These are phyloP conservation scores for Macrocentrus cingulum DNA, from an alignment of 1,140 invertebrate genomes.

Conservation along the genomic window DNA sequence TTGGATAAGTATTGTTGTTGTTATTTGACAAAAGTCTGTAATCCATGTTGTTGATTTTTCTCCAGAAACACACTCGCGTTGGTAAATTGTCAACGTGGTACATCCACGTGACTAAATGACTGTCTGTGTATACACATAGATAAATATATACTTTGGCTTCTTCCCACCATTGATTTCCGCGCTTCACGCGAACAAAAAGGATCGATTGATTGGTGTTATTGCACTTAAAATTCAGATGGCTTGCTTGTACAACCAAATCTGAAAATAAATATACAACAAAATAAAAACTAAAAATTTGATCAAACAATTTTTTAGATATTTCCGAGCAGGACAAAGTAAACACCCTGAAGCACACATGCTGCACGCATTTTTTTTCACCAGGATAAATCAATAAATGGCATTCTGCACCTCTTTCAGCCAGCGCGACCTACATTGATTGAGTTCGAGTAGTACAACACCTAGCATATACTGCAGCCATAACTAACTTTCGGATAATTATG, in stretches of 20 bases:
- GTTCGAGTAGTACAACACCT: too few relatives aligned
- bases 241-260: background rate
- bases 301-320: too few relatives aligned
- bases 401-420: too few relatives aligned
- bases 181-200: constrained; percentile 5
- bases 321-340: too few relatives aligned
- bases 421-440: too few relatives aligned
- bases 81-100: background rate
- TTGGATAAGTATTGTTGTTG: constrained; percentile 39
- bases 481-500: too few relatives aligned
- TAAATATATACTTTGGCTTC: background rate
- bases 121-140: background rate
- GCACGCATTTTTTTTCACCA: too few relatives aligned
- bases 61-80: constrained; percentile 4
- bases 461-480: too few relatives aligned
- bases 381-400: too few relatives aligned
- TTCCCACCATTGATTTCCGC: background rate
- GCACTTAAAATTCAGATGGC: constrained; percentile 3
- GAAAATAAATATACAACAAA: too few relatives aligned
- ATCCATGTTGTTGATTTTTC: constrained; percentile 37
- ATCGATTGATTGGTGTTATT: constrained; percentile 18
- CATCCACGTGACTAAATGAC: background rate
- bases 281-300: too few relatives aligned
- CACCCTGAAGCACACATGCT: too few relatives aligned
- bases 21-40: constrained; percentile 43